These are phyloP conservation scores for Dasypolia templi DNA, from an alignment of 2,888 invertebrate genomes.

Conservation along the genomic window DNA sequence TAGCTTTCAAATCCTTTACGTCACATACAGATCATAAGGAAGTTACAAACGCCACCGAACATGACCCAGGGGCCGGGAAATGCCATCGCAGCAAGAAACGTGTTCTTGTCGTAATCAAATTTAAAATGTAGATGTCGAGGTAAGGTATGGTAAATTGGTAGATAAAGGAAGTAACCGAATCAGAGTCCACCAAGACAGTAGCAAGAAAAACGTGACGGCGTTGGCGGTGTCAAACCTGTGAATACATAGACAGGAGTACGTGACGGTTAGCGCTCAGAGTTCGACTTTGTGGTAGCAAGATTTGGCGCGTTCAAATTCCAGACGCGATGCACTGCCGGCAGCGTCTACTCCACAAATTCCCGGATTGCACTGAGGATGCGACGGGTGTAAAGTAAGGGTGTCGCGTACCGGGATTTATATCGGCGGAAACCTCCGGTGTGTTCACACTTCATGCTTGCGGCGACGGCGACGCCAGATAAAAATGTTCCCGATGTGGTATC, in stretches of 20 bases:
- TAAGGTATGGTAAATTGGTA: constrained; percentile 43
- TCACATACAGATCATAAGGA: constrained; percentile 59
- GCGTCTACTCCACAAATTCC: constrained; percentile 85
- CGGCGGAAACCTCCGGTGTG: constrained; percentile 84
- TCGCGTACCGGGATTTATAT: constrained; percentile 86
- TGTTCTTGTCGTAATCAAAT: constrained; percentile 31
- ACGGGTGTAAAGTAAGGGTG: constrained; percentile 82
- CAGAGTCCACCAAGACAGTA: constrained; percentile 48
- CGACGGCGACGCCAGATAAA: constrained; percentile 77
- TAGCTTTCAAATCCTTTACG: constrained; percentile 74
- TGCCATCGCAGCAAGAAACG: constrained; percentile 36
- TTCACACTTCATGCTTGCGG: constrained; percentile 83
- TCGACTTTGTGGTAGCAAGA: constrained; percentile 70
- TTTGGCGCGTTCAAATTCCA: constrained; percentile 81
- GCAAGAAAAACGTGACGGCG: constrained; percentile 64
- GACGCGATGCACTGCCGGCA: constrained; percentile 78
- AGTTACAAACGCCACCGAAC: constrained; percentile 40
- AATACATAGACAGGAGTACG: constrained; percentile 64
- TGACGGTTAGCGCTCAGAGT: constrained; percentile 59
- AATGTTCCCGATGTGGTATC: constrained; percentile 76
- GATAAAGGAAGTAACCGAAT: constrained; percentile 52
- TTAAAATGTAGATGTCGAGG: constrained; percentile 37
- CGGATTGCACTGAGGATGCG: constrained; percentile 79
- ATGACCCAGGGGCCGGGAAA: constrained; percentile 14
- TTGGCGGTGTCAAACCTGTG: constrained; percentile 66